phyloP scores from a whole-genome alignment of 2,797 vertebrate genomes.

The Bucorvus abyssinicus region DNA sequence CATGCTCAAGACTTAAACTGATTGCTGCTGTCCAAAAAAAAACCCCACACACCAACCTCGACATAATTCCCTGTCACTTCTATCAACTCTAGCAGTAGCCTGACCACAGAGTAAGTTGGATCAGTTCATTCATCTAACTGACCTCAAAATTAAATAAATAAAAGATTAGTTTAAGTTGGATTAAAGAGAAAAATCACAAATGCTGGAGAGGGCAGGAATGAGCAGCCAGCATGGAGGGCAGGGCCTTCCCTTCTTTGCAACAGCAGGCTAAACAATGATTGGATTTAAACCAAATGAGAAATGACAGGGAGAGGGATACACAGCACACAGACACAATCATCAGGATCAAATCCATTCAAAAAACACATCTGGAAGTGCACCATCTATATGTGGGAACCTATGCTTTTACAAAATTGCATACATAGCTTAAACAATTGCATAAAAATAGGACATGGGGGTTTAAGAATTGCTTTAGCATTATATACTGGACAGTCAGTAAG shows the following conservation, averaged over 20 bases:
- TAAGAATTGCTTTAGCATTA: not conserved
- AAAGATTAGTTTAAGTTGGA: slow-evolving; percentile 17
- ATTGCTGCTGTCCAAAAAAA: not conserved
- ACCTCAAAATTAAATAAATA: slow-evolving; percentile 32
- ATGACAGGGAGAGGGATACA: not conserved
- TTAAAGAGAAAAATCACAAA: slow-evolving; percentile 28
- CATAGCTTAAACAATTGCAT: not conserved
- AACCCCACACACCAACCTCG: not conserved
- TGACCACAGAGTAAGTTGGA: not conserved
- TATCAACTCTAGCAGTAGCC: not conserved
- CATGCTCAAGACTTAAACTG: not conserved
- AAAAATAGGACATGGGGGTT: not conserved
- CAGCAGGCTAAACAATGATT: not conserved
- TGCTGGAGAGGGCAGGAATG: not conserved
- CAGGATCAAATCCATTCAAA: not conserved
- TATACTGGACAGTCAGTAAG: not conserved
- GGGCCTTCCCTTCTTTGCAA: not conserved
- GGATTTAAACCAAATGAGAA: not conserved
- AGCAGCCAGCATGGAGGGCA: not conserved
- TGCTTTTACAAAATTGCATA: not conserved
- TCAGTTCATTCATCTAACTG: not conserved
- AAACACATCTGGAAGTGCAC: not conserved
- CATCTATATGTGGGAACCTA: not conserved
- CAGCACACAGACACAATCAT: not conserved
- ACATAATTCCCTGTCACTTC: not conserved